A percentile compares a stretch with the other conserved stretches of the same genome.
phyloP scores from a whole-genome alignment of 2,888 invertebrate species.

The Oxycera nigricornis region DNA sequence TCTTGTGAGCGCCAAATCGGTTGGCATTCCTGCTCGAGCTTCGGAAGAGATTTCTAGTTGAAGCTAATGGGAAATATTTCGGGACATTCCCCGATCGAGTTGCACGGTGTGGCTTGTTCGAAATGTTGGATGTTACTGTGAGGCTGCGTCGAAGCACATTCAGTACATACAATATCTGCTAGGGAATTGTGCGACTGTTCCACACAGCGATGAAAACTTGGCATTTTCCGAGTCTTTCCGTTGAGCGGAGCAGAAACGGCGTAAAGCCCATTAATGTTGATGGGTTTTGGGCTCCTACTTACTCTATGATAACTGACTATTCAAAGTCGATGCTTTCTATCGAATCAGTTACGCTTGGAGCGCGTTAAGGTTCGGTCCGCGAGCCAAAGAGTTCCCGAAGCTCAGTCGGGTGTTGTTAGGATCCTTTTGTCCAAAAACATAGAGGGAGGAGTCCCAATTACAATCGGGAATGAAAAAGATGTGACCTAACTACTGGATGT shows the following conservation, averaged over 20 bases:
- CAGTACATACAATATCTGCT: neutral
- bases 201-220: neutral
- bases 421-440: too few species aligned
- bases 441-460: too few species aligned
- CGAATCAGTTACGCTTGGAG: slow-evolving; percentile 44
- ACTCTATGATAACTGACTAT: slow-evolving; percentile 10
- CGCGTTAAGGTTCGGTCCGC: slow-evolving; percentile 44
- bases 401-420: too few species aligned
- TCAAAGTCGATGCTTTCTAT: neutral
- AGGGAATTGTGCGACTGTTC: too few species aligned
- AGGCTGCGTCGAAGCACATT: neutral
- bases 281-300: slow-evolving; percentile 21
- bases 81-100: neutral
- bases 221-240: neutral
- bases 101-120: neutral
- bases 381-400: too few species aligned
- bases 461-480: too few species aligned
- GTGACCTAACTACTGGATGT: too few species aligned
- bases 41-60: neutral
- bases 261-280: slow-evolving; percentile 32
- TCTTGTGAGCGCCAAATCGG: too few species aligned
- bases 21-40: neutral
- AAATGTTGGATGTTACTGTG: neutral
- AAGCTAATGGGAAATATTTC: neutral
- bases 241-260: neutral